These are phyloP conservation scores for Limonius californicus DNA, from an alignment of 1,140 invertebrate genomes.

Conservation along the genomic window DNA sequence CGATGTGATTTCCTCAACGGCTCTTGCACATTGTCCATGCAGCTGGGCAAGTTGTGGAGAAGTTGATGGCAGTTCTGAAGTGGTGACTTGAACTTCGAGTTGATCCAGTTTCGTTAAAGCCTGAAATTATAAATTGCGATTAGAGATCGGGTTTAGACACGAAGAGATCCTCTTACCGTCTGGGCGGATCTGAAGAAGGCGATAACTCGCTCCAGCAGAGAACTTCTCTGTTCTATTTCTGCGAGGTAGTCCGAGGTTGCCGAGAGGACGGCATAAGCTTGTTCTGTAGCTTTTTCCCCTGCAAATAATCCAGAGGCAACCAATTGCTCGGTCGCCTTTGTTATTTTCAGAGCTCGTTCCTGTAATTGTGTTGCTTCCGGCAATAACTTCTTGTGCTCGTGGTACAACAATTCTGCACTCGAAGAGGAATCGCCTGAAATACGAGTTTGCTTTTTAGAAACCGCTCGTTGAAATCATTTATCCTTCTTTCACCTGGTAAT, in stretches of 20 bases:
- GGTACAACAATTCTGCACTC: slow-evolving; percentile 63
- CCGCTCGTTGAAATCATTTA: too few relatives aligned
- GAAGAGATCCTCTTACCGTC: slow-evolving; percentile 51
- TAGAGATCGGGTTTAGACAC: too few relatives aligned
- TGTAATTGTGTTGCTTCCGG: slow-evolving; percentile 71
- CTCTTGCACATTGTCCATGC: slow-evolving; percentile 59
- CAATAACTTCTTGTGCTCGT: slow-evolving; percentile 68
- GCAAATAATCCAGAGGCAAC: slow-evolving; percentile 65
- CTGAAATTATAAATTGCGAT: too few relatives aligned
- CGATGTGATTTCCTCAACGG: slow-evolving; percentile 63
- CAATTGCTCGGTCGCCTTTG: slow-evolving; percentile 74
- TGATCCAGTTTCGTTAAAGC: slow-evolving; percentile 73
- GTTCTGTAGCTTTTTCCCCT: slow-evolving; percentile 65
- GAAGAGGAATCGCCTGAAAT: slow-evolving; percentile 61
- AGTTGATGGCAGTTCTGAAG: slow-evolving; percentile 59
- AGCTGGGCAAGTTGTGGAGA: slow-evolving; percentile 63
- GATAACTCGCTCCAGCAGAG: slow-evolving; percentile 63
- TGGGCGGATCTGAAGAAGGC: slow-evolving; percentile 72
- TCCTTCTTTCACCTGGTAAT: too few relatives aligned
- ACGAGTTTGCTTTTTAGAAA: too few relatives aligned
- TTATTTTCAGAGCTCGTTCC: slow-evolving; percentile 71
- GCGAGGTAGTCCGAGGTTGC: slow-evolving; percentile 70
- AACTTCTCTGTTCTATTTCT: slow-evolving; percentile 65
- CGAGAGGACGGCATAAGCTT: slow-evolving; percentile 70
- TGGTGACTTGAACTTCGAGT: slow-evolving; percentile 71